Percentiles rank a stretch among this genome's conserved stretches.
phyloP scores from a whole-genome alignment of 2,888 invertebrate species.

The Heteromurus nitidus region DNA sequence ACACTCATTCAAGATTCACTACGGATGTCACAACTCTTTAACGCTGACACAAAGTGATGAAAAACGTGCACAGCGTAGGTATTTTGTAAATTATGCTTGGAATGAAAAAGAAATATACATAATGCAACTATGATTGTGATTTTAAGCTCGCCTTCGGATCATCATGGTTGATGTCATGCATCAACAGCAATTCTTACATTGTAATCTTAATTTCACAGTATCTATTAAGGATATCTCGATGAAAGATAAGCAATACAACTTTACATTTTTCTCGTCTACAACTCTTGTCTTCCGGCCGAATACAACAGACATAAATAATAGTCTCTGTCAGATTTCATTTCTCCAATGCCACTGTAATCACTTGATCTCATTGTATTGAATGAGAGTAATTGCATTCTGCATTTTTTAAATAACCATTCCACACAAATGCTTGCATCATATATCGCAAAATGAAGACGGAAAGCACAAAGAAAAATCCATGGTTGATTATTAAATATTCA shows the following conservation, averaged over 20 bases:
- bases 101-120: not conserved
- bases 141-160: not conserved
- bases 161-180: slow-evolving; percentile 6
- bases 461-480: not conserved
- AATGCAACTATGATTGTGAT: not conserved
- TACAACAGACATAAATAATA: not conserved
- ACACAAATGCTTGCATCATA: not conserved
- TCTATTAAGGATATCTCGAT: slow-evolving; percentile 50
- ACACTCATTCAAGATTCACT: slow-evolving; percentile 13
- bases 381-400: not conserved
- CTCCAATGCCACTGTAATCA: not conserved
- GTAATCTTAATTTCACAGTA: slow-evolving; percentile 36
- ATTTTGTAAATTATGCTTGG: not conserved
- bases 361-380: not conserved
- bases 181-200: slow-evolving; percentile 22
- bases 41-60: slow-evolving; percentile 30
- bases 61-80: not conserved
- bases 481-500: slow-evolving; percentile 10
- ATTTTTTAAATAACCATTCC: slow-evolving; percentile 16
- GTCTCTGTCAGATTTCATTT: slow-evolving; percentile 5
- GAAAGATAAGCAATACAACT: not conserved
- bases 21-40: slow-evolving; percentile 52
- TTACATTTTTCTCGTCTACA: not conserved
- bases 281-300: not conserved
- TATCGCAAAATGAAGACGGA: not conserved